Percentiles rank a stretch among this genome's conserved stretches.
Conservation (phyloP, 2,113 vertebrate genomes). For the Pseudorectes ferrugineus region DNA sequence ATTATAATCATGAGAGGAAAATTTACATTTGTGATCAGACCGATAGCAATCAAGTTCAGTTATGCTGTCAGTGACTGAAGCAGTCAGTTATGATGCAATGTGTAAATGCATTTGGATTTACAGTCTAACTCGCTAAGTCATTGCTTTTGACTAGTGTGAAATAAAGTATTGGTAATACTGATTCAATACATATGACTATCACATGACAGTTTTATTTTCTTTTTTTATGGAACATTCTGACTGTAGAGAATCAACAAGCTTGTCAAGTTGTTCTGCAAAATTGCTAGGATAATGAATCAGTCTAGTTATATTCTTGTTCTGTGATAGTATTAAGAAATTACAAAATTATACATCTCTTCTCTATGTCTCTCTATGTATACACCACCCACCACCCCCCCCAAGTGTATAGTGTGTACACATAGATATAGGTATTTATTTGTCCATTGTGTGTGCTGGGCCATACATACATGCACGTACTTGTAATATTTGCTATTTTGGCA, state of each 20-base stretch:
- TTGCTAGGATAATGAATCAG: not conserved
- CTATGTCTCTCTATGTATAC: not conserved
- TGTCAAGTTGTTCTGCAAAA: not conserved
- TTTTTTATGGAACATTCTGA: not conserved
- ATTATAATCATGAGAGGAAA: not conserved
- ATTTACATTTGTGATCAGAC: not conserved
- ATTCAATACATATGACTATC: not conserved
- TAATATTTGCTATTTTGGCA: not conserved
- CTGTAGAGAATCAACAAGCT: not conserved
- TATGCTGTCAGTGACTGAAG: not conserved
- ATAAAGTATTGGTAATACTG: not conserved
- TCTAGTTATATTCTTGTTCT: not conserved
- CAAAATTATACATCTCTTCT: not conserved
- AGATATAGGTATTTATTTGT: not conserved
- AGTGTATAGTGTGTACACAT: not conserved
- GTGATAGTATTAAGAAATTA: not conserved
- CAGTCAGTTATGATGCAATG: not conserved
- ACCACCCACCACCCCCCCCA: rapidly evolving
- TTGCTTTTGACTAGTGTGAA: not conserved
- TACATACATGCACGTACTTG: not conserved
- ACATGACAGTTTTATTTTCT: not conserved
- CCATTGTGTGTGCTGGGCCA: not conserved
- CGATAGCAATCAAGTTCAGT: not conserved
- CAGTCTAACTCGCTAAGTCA: not conserved
- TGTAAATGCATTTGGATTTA: not conserved